Conservation (phyloP, 2,888 invertebrate species). For the Drosophila formosana region DNA sequence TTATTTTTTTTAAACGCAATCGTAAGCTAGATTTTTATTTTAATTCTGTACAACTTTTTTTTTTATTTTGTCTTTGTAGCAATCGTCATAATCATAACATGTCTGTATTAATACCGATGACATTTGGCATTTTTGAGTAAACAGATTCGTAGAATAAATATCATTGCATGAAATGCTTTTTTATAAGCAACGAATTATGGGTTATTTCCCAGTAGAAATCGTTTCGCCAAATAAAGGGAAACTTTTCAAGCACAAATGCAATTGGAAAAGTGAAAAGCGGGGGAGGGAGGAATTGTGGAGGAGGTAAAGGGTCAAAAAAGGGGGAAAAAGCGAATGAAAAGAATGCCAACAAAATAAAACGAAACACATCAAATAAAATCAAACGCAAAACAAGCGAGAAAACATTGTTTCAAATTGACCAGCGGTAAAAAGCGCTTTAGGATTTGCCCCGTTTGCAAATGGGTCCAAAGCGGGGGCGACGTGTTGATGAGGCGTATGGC, state of each 20-base stretch:
- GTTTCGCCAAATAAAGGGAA: slow-evolving; percentile 52
- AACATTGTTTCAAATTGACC: slow-evolving; percentile 78
- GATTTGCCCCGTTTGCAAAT: slow-evolving; percentile 30
- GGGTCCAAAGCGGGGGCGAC: slow-evolving; percentile 1
- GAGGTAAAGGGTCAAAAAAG: slow-evolving; percentile 46
- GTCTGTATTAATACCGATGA: too few relatives aligned
- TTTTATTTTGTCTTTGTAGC: too few relatives aligned
- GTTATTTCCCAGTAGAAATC: slow-evolving; percentile 39
- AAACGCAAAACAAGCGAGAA: slow-evolving; percentile 78
- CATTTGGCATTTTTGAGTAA: too few relatives aligned
- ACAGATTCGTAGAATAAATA: not conserved
- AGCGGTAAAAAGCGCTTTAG: slow-evolving; percentile 58
- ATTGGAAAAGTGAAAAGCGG: slow-evolving; percentile 51
- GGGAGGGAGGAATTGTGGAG: not conserved
- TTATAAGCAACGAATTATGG: slow-evolving; percentile 16
- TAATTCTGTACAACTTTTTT: too few relatives aligned
- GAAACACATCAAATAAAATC: slow-evolving; percentile 75
- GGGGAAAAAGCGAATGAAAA: slow-evolving; percentile 5
- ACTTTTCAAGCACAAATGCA: slow-evolving; percentile 53
- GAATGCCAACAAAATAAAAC: slow-evolving; percentile 48
- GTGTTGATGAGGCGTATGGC: not conserved
- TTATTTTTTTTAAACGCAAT: too few relatives aligned
- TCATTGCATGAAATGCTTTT: not conserved
- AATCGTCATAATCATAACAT: too few relatives aligned
- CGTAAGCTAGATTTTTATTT: too few relatives aligned